Conservation (phyloP, 30 jellyfish, hydroid and myxozoan genomes). For the Cassiopea xamachana region DNA sequence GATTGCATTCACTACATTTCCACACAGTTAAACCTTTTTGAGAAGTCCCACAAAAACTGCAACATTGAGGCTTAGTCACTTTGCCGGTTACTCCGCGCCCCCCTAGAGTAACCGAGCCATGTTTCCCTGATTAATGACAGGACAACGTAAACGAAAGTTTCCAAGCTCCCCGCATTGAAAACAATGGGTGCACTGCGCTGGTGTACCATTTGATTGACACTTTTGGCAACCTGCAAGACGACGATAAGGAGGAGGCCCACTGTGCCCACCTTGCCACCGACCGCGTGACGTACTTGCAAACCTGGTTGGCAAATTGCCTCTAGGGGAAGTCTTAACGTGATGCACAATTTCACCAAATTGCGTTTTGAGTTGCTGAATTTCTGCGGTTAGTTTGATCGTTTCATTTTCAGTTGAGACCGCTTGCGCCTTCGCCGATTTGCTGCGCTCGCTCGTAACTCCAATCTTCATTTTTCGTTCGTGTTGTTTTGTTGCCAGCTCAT, state of each 20-base stretch:
- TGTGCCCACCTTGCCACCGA: neutral
- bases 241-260: neutral
- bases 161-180: neutral
- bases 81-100: neutral
- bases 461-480: neutral
- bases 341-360: neutral
- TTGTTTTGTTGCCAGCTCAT: slow-evolving; percentile 7
- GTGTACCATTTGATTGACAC: neutral
- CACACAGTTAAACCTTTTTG: neutral
- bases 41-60: neutral
- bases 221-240: neutral
- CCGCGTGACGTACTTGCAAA: neutral
- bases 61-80: neutral
- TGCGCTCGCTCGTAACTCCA: neutral
- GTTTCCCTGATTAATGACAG: neutral
- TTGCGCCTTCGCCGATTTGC: neutral
- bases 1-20: neutral
- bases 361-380: neutral
- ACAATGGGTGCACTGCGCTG: neutral
- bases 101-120: neutral
- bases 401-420: neutral
- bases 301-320: neutral
- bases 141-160: neutral
- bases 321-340: neutral
- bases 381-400: neutral